Evolutionary conservation across 2,888 invertebrate species (phyloP).

Genomic region (Trileptium ribeirensis): DNA sequence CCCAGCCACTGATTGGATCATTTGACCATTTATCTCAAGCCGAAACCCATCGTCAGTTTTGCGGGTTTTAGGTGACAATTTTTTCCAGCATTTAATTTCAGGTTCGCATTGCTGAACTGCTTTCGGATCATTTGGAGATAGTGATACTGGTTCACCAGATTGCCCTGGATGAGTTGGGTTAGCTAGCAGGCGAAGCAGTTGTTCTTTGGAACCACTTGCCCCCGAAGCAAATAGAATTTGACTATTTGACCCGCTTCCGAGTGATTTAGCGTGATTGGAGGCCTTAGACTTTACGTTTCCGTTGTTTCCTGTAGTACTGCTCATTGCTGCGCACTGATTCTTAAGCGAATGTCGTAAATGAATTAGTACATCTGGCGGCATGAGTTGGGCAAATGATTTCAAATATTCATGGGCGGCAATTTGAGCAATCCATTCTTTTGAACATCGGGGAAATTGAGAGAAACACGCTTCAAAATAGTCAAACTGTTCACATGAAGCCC

Average conservation of each 20-base stretch:
- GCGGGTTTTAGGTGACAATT: neutral
- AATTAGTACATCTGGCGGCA: conserved; percentile 3
- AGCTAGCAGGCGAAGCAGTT: neutral
- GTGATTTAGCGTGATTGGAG: too few relatives aligned
- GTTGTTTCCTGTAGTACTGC: too few relatives aligned
- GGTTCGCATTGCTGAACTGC: too few relatives aligned
- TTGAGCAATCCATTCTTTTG: neutral
- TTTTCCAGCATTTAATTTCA: neutral
- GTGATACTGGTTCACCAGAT: too few relatives aligned
- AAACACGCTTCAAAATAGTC: conserved; percentile 16
- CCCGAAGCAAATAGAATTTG: too few relatives aligned
- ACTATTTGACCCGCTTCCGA: too few relatives aligned
- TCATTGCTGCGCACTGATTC: too few relatives aligned
- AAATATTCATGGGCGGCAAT: neutral
- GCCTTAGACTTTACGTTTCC: too few relatives aligned
- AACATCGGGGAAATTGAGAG: neutral
- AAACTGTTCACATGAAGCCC: conserved; percentile 1
- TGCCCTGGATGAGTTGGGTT: too few relatives aligned
- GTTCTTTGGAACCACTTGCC: neutral
- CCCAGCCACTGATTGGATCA: too few relatives aligned
- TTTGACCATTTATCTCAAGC: conserved; percentile 12
- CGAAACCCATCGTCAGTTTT: neutral
- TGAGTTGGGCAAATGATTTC: neutral
- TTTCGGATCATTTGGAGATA: too few relatives aligned
- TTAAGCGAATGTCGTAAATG: neutral